phyloP scores from a whole-genome alignment of 2,888 invertebrate species.

The Alviniconcha strummeri region DNA sequence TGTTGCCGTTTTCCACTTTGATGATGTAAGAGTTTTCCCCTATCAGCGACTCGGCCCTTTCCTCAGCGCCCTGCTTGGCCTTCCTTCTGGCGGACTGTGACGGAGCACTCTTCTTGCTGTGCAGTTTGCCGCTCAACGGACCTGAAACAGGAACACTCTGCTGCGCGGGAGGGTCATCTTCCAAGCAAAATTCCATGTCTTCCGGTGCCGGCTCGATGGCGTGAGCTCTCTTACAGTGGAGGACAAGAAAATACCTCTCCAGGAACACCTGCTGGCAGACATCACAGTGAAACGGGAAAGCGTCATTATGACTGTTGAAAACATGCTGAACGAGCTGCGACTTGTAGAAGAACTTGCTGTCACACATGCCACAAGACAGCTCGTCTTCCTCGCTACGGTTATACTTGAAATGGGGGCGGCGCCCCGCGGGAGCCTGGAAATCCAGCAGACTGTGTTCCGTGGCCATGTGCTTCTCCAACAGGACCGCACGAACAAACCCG shows the following conservation, averaged over 20 bases:
- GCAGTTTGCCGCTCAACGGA: no score
- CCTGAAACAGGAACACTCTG: not conserved
- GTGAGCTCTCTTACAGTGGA: conserved; percentile 55
- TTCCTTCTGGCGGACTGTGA: not conserved
- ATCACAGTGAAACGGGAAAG: conserved; percentile 56
- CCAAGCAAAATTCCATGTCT: not conserved
- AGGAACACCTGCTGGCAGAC: conserved; percentile 59
- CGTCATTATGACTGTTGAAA: conserved; percentile 52
- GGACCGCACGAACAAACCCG: conserved; percentile 46
- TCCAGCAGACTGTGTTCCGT: conserved; percentile 47
- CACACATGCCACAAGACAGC: conserved; percentile 56
- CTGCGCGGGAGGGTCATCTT: not conserved
- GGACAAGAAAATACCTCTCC: conserved; percentile 48
- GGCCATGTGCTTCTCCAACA: conserved; percentile 57
- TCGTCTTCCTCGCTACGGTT: conserved; percentile 50
- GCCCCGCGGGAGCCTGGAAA: conserved; percentile 34
- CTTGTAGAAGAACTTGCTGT: conserved; percentile 55
- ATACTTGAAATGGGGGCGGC: conserved; percentile 50
- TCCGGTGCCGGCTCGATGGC: conserved; percentile 26
- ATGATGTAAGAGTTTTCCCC: conserved; percentile 43
- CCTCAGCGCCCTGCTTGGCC: not conserved
- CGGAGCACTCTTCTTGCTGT: not conserved
- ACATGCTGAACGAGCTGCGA: conserved; percentile 59
- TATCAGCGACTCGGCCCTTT: conserved; percentile 8
- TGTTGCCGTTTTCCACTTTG: conserved; percentile 49